These are phyloP conservation scores for Andricus curvator DNA, from an alignment of 2,888 invertebrate genomes.

Conservation along the genomic window DNA sequence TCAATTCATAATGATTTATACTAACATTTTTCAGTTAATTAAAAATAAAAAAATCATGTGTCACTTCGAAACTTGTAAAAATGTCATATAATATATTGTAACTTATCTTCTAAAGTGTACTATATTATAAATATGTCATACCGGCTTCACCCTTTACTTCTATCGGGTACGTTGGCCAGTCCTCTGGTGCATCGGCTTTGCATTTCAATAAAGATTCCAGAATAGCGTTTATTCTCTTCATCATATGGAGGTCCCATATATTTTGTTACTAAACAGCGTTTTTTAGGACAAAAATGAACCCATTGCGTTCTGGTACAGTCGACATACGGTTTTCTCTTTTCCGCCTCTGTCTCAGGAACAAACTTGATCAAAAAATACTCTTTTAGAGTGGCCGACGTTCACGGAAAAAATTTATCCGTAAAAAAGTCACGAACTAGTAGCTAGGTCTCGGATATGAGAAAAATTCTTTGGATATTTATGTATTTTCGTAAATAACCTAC, in stretches of 20 bases:
- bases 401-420: too few relatives aligned
- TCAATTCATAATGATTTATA: too few relatives aligned
- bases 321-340: neutral
- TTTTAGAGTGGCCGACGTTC: neutral
- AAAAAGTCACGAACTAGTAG: too few relatives aligned
- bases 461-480: too few relatives aligned
- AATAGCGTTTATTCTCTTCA: neutral
- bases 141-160: neutral
- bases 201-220: neutral
- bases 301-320: neutral
- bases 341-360: neutral
- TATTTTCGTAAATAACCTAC: too few relatives aligned
- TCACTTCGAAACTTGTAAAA: too few relatives aligned
- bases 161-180: neutral
- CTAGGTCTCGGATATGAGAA: too few relatives aligned
- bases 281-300: neutral
- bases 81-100: too few relatives aligned
- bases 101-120: too few relatives aligned
- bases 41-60: too few relatives aligned
- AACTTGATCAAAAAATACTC: neutral
- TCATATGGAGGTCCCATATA: neutral
- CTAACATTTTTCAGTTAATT: too few relatives aligned
- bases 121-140: too few relatives aligned
- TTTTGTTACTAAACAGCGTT: neutral
- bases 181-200: neutral